These are phyloP conservation scores for Siniperca knerii DNA, from an alignment of 2,113 vertebrate genomes.

Conservation along the genomic window DNA sequence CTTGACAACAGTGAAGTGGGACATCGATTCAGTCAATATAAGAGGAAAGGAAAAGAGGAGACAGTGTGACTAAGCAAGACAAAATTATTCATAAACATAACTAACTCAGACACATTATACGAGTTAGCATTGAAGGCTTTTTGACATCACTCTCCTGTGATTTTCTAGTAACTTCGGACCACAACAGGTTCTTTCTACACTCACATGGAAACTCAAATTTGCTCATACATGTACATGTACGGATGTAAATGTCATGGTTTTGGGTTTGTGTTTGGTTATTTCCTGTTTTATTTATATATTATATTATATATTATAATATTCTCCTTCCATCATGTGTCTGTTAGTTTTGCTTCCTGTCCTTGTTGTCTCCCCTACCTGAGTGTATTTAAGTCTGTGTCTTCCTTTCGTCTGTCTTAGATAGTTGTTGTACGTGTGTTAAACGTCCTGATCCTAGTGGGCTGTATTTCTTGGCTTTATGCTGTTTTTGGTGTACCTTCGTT, in stretches of 20 bases:
- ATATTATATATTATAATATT: no score
- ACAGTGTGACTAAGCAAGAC: constrained; percentile 6
- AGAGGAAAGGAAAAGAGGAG: not conserved
- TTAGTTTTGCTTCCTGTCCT: no score
- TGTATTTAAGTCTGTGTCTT: not conserved
- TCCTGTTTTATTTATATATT: no score
- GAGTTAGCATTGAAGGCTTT: not conserved
- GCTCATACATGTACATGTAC: not conserved
- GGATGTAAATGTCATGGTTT: no score
- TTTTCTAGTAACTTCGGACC: not conserved
- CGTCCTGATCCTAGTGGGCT: no score
- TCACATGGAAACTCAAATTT: not conserved
- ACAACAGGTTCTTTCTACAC: not conserved
- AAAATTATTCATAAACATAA: constrained; percentile 6
- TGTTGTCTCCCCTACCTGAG: no score
- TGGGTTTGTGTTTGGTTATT: no score
- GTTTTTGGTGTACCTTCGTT: no score
- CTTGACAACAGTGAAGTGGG: not conserved
- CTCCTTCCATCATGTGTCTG: no score
- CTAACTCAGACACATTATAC: not conserved
- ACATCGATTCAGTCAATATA: constrained; percentile 11
- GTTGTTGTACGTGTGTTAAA: no score
- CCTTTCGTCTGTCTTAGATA: no score
- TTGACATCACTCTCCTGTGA: not conserved
- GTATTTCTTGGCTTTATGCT: no score